phyloP scores from a whole-genome alignment of 1,140 invertebrate genomes.

The Eupeodes corollae region DNA sequence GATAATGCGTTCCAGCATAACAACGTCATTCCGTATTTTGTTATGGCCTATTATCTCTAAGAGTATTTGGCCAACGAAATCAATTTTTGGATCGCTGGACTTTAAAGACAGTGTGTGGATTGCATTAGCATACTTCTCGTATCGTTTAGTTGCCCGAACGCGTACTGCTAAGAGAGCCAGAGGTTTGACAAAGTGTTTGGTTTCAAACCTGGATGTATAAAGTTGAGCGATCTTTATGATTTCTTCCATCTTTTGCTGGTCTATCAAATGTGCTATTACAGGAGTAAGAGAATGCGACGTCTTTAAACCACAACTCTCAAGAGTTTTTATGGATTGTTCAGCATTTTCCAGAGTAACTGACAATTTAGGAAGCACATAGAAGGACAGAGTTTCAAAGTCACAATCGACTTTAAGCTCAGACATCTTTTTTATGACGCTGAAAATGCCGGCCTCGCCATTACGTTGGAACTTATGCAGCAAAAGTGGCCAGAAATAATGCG shows the following conservation, averaged over 20 bases:
- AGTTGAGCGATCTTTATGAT: constrained; percentile 20
- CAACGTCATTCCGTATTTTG: constrained; percentile 18
- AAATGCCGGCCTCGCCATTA: constrained; percentile 22
- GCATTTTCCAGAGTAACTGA: constrained; percentile 30
- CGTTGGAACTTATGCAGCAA: constrained; percentile 15
- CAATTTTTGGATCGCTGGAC: constrained; percentile 12
- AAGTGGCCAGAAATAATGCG: constrained; percentile 35
- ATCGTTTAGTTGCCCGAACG: constrained; percentile 25
- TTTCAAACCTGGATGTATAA: constrained; percentile 25
- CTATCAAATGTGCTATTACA: constrained; percentile 34
- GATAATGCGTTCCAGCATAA: constrained; percentile 14
- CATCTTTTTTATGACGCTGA: constrained; percentile 34
- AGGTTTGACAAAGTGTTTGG: constrained; percentile 12
- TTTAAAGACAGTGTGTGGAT: constrained; percentile 15
- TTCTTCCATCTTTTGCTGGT: constrained; percentile 20
- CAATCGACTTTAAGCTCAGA: constrained; percentile 28
- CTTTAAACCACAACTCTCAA: constrained; percentile 31
- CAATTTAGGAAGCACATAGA: constrained; percentile 36
- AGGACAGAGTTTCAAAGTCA: constrained; percentile 36
- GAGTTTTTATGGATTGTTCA: constrained; percentile 20
- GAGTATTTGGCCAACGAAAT: constrained; percentile 24
- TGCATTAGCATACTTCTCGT: constrained; percentile 16
- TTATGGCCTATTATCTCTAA: constrained; percentile 19
- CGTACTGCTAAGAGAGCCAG: constrained; percentile 18
- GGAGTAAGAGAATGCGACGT: constrained; percentile 23